These are phyloP conservation scores for Pseudocheirus occidentalis DNA, from an alignment of 2,797 vertebrate species.

Conservation along the genomic window DNA sequence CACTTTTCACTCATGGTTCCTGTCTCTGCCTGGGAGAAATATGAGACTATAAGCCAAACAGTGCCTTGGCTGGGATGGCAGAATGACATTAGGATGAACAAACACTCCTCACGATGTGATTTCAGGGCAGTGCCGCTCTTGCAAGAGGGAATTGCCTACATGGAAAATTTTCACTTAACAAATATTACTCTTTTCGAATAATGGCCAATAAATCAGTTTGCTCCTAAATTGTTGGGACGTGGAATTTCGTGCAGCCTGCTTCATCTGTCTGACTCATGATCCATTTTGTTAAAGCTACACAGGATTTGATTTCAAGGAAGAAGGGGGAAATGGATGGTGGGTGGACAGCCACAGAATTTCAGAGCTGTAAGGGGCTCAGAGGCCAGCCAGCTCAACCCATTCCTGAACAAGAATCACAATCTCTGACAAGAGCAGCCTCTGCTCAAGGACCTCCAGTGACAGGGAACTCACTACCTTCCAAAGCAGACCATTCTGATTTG, in stretches of 20 bases:
- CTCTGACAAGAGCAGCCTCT: background rate
- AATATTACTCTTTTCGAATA: conserved; percentile 68
- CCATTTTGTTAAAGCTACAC: conserved; percentile 37
- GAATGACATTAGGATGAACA: conserved; percentile 47
- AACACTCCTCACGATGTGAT: conserved; percentile 13
- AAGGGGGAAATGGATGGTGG: background rate
- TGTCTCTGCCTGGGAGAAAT: conserved; percentile 59
- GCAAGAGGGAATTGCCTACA: conserved; percentile 40
- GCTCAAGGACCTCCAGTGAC: background rate
- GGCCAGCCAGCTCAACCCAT: background rate
- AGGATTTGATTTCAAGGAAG: conserved; percentile 51
- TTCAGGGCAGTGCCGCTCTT: conserved; percentile 38
- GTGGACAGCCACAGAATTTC: background rate
- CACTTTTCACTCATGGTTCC: conserved; percentile 46
- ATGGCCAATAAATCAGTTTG: conserved; percentile 49
- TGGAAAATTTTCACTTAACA: conserved; percentile 69
- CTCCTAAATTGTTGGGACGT: conserved; percentile 17
- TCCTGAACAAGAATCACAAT: background rate
- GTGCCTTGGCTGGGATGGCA: background rate
- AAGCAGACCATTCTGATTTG: background rate
- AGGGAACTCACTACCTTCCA: background rate
- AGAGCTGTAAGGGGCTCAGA: background rate
- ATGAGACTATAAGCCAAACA: conserved; percentile 55
- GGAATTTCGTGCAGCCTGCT: conserved; percentile 10
- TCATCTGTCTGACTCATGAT: conserved; percentile 27